phyloP scores from a whole-genome alignment of 1,140 invertebrate species.

The Cotesia chilonis region DNA sequence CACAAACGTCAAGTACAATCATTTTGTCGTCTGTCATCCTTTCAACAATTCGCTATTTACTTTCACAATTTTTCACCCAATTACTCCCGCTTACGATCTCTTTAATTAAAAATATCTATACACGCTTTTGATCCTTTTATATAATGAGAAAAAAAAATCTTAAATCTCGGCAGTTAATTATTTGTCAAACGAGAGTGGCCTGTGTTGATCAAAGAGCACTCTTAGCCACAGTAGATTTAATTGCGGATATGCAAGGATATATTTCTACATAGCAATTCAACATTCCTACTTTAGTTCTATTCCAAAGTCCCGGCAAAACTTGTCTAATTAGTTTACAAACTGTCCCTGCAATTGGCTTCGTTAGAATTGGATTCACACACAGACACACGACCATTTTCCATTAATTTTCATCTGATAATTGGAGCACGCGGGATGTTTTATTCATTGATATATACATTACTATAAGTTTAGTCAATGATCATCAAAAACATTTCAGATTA shows the following conservation, averaged over 20 bases:
- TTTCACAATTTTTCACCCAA: not conserved
- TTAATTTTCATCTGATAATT: slow-evolving; percentile 19
- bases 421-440: slow-evolving; percentile 13
- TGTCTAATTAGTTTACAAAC: slow-evolving; percentile 31
- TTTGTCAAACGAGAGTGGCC: not conserved
- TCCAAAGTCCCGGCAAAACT: not conserved
- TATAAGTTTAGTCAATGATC: not conserved
- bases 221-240: slow-evolving; percentile 22
- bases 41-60: slow-evolving; percentile 2
- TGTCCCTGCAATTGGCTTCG: slow-evolving; percentile 26
- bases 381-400: slow-evolving; percentile 1
- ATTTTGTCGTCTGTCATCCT: slow-evolving; percentile 18
- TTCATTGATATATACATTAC: not conserved
- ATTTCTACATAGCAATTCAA: slow-evolving; percentile 18
- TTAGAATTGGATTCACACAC: slow-evolving; percentile 1
- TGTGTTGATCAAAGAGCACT: not conserved
- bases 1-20: slow-evolving; percentile 9
- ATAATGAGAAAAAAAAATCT: no score
- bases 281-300: slow-evolving; percentile 1
- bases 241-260: slow-evolving; percentile 18
- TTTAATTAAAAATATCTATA: not conserved
- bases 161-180: not conserved
- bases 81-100: not conserved
- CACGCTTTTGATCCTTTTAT: not conserved
- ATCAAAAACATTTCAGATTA: no score